Evolutionary conservation across 2,797 vertebrate genomes (phyloP).

Genomic region (Gadopsis bispinosus): DNA sequence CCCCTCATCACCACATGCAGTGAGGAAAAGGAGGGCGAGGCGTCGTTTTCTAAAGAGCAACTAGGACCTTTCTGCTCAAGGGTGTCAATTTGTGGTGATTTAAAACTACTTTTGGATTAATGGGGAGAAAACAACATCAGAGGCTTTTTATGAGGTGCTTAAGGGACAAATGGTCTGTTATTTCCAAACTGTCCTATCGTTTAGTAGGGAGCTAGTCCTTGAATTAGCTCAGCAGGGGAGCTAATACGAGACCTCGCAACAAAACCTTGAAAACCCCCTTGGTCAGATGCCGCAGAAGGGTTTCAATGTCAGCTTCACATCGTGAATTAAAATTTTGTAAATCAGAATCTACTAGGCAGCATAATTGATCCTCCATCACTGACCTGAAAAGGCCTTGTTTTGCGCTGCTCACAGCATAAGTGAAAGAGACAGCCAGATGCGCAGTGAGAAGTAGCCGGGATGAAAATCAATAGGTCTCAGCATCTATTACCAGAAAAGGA

Average conservation of each 20-base stretch:
- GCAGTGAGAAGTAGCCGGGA: slow-evolving; percentile 55
- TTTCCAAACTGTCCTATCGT: slow-evolving; percentile 60
- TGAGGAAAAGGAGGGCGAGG: slow-evolving; percentile 13
- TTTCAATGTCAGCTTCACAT: slow-evolving; percentile 38
- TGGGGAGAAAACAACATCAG: slow-evolving; percentile 72
- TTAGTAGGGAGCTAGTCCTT: slow-evolving; percentile 55
- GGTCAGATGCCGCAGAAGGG: background rate
- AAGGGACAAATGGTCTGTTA: slow-evolving; percentile 66
- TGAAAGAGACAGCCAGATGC: slow-evolving; percentile 55
- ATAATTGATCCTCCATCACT: slow-evolving; percentile 54
- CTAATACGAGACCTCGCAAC: slow-evolving; percentile 28
- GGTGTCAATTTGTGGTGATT: slow-evolving; percentile 74
- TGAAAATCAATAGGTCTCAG: slow-evolving; percentile 80
- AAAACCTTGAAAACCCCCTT: slow-evolving; percentile 30
- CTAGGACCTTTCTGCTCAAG: slow-evolving; percentile 53
- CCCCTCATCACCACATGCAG: slow-evolving; percentile 59
- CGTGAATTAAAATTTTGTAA: slow-evolving; percentile 43
- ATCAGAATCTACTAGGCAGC: slow-evolving; percentile 53
- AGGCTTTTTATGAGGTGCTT: slow-evolving; percentile 67
- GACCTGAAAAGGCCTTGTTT: slow-evolving; percentile 37
- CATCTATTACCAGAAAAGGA: slow-evolving; percentile 70
- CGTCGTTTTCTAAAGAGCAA: slow-evolving; percentile 45
- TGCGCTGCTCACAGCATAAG: slow-evolving; percentile 28
- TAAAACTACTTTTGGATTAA: slow-evolving; percentile 77
- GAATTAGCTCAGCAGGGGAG: slow-evolving; percentile 46